These are phyloP conservation scores for Apodemia hepburni DNA, from an alignment of 2,888 invertebrate genomes.

Conservation along the genomic window DNA sequence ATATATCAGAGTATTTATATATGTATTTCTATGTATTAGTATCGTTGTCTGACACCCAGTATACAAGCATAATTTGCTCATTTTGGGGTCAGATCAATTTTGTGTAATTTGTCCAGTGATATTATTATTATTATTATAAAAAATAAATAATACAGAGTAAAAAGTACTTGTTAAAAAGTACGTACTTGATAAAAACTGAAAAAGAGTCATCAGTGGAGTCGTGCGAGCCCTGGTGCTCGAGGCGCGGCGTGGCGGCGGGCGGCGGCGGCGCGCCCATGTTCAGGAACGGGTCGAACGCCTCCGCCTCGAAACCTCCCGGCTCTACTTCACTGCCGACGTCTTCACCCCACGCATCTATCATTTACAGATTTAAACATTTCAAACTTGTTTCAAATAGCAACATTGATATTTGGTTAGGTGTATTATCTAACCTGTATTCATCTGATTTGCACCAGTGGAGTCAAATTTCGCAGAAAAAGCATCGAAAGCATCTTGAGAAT, in stretches of 20 bases:
- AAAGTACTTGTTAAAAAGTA: too few relatives aligned
- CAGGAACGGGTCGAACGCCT: slow-evolving; percentile 90
- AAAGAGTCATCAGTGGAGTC: slow-evolving; percentile 74
- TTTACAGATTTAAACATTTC: background rate
- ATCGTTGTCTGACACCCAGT: too few relatives aligned
- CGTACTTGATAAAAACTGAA: too few relatives aligned
- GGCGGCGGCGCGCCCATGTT: slow-evolving; percentile 82
- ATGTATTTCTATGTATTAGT: too few relatives aligned
- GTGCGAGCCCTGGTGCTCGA: slow-evolving; percentile 78
- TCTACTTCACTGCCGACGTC: slow-evolving; percentile 43
- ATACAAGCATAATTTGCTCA: too few relatives aligned
- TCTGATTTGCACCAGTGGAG: slow-evolving; percentile 74
- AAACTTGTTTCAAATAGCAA: background rate
- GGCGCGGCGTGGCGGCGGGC: slow-evolving; percentile 73
- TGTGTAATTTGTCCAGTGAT: too few relatives aligned
- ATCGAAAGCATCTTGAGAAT: slow-evolving; percentile 83
- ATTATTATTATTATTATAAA: too few relatives aligned
- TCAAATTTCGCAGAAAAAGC: slow-evolving; percentile 95
- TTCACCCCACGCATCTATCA: slow-evolving; percentile 61
- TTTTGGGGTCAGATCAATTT: too few relatives aligned
- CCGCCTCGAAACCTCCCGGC: slow-evolving; percentile 84
- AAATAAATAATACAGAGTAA: too few relatives aligned
- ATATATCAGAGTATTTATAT: too few relatives aligned
- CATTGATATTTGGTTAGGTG: background rate
- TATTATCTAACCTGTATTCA: slow-evolving; percentile 47